These are phyloP conservation scores for Myotis planiceps DNA, from an alignment of 2,797 vertebrate species.

Conservation along the genomic window DNA sequence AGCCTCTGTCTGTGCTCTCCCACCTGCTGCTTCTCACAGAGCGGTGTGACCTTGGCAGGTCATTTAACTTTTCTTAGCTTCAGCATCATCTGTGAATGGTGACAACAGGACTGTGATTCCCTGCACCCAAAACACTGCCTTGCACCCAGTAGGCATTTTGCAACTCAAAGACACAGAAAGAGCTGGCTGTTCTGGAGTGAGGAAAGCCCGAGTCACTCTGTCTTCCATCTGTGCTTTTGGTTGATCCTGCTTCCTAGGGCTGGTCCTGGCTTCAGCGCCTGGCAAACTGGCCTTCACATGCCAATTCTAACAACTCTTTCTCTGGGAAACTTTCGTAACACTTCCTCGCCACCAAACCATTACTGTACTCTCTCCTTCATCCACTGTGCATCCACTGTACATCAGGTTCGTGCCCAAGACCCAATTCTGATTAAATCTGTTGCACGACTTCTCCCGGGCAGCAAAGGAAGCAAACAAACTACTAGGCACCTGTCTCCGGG, in stretches of 20 bases:
- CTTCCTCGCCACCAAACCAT: not conserved
- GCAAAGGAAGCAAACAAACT: constrained; percentile 14
- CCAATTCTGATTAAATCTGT: not conserved
- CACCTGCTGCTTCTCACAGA: not conserved
- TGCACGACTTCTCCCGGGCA: not conserved
- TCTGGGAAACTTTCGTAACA: not conserved
- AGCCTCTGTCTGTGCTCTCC: not conserved
- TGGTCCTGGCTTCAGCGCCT: not conserved
- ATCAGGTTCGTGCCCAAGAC: not conserved
- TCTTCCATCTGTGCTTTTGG: not conserved
- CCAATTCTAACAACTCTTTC: not conserved
- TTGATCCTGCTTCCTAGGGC: not conserved
- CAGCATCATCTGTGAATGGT: not conserved
- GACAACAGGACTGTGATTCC: not conserved
- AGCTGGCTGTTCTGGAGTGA: not conserved
- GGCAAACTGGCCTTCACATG: not conserved
- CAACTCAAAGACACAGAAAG: not conserved
- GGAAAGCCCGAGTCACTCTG: not conserved
- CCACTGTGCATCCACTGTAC: not conserved
- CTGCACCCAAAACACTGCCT: not conserved
- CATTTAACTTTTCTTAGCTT: not conserved
- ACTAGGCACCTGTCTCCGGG: not conserved
- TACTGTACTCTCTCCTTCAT: not conserved
- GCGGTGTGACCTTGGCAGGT: no score
- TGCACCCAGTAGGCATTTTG: not conserved